A percentile compares a stretch with the other conserved stretches of the same genome.
These are phyloP conservation scores for Holothuria scabra DNA, from an alignment of 53 echinoderm and acorn worm genomes.

Conservation along the genomic window DNA sequence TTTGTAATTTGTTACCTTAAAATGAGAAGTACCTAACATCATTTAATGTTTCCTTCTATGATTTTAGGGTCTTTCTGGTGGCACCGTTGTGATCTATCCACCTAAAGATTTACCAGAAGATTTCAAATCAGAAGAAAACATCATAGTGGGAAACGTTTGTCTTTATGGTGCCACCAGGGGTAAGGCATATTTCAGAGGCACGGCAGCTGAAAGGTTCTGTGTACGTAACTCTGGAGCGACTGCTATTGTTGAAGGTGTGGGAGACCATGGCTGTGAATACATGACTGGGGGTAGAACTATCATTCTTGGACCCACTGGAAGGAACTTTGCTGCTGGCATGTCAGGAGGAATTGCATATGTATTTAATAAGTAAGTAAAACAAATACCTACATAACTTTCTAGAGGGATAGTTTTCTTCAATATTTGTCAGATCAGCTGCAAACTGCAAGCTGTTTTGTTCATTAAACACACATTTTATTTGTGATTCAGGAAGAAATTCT, in stretches of 20 bases:
- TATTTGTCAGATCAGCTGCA: background rate
- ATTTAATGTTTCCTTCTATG: too few species aligned
- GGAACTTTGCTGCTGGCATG: conserved; percentile 99
- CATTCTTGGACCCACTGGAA: conserved; percentile 87
- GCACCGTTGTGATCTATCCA: conserved; percentile 85
- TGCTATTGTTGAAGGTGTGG: conserved; percentile 90
- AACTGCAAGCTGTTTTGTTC: too few species aligned
- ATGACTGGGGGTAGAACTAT: conserved; percentile 94
- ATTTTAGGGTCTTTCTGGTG: conserved; percentile 91
- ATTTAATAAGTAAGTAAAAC: conserved; percentile 73
- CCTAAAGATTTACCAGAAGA: conserved; percentile 75
- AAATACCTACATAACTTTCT: background rate
- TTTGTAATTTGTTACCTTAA: too few species aligned
- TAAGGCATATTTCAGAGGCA: conserved; percentile 88
- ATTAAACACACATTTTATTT: too few species aligned
- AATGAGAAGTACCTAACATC: too few species aligned
- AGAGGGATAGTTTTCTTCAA: background rate
- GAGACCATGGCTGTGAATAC: conserved; percentile 99
- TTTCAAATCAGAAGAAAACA: conserved; percentile 88
- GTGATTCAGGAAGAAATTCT: too few species aligned
- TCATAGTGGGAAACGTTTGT: conserved; percentile 95
- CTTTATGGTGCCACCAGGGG: conserved; percentile 97
- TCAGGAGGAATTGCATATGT: conserved; percentile 97
- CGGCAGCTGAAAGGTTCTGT: conserved; percentile 93
- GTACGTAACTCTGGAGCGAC: conserved; percentile 97